Evolutionary conservation across 1,140 invertebrate species (phyloP), one percentile per base, ranked within the genome.

Genomic region (Aplysia californica): DNA sequence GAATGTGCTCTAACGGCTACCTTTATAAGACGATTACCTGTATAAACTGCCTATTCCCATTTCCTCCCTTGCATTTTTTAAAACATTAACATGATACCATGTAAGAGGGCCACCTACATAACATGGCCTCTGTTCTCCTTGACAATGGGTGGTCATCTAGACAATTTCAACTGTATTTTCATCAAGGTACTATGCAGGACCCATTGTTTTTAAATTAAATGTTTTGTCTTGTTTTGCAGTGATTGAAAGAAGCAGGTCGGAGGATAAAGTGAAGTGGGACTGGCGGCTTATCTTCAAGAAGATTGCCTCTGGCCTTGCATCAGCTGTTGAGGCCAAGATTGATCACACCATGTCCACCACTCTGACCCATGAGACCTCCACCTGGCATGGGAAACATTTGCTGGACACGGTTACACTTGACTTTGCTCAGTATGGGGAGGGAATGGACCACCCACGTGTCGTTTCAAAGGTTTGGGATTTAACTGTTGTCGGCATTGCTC

Each of bases 271-370:
- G 18, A 59, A 73, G 36, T 88, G 87, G 87, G 83, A 87, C 65
- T 88, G 87, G 87, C 85, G 82, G 70, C 59, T 84, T 55, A 84
- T 86, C 70, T 87, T 88, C 73, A 85, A 86, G 75, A 86, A 85
- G 64, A 77, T 88, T 31, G 75, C 80, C 2, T 71, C 78, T 1
- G 84, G 86, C 15, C 64, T 88, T 29, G 80, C 85, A 0, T 73
- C 80, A 38, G 82, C 74, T 59, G 67, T 87, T 23, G 85, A 87
- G 50, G 68, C 77, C 18, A 76, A 77, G 58, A 81, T 88, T 35
- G 76, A 82, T 21, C 73, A 79, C 15, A 73, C 76, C 41, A 75
- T 83, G 55, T 78, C 78, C 39, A 74, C 69, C 2, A 58, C 66
- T 4, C 73, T 88, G 36, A 77, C 79, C 10, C 74, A 76, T 26